Base-by-base conservation (phyloP, 2,888 invertebrate genomes). In the Uloborus plumipes region DNA sequence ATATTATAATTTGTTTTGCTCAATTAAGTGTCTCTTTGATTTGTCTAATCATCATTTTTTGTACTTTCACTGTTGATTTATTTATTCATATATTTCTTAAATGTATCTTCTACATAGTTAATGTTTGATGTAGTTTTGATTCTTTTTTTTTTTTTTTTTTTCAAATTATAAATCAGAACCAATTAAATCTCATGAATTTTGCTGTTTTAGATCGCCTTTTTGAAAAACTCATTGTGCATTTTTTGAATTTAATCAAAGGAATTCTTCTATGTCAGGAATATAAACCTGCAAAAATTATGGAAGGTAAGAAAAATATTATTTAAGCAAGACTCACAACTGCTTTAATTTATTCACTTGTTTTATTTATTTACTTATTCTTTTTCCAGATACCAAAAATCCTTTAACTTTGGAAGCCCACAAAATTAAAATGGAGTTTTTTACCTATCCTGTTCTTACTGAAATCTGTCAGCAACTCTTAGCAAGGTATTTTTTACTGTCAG, bases 191-290 rank as follows among this genome's bases (percentile, higher is more conserved):
- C n/a, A n/a, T n/a, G n/a, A n/a, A n/a, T n/a, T n/a, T n/a, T n/a
- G n/a, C n/a, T 53, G 58, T 81, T 87, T 18, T 85, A 89, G 92
- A 80, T 90, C 93, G 86, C 90, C 85, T 94, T 73, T 97, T 96
- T 88, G 95, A 95, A 87, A 91, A 94, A 87, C 96, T 97, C 88
- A 93, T 94, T 47, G 95, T 98, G 87, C 95, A 96, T 88, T 95
- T 95, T 87, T 92, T 98, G 86, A 97, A 96, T 89, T 91, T 98
- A 84, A 93, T 97, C 85, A 97, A 96, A 89, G 93, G 93, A 1
- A 94, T 97, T 82, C 90, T 97, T 84, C 90, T 94, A 84, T 94
- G 94, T 88, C 91, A 92, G 50, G 93, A 94, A 87, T 96, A 94
- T 88, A 93, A 92, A 87, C 91, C 90, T 58, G 91, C 92, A 0